Percentiles rank a stretch among this genome's conserved stretches.
Evolutionary conservation across 1,140 invertebrate species (phyloP).

Genomic region (Pachypeltis micranthus): DNA sequence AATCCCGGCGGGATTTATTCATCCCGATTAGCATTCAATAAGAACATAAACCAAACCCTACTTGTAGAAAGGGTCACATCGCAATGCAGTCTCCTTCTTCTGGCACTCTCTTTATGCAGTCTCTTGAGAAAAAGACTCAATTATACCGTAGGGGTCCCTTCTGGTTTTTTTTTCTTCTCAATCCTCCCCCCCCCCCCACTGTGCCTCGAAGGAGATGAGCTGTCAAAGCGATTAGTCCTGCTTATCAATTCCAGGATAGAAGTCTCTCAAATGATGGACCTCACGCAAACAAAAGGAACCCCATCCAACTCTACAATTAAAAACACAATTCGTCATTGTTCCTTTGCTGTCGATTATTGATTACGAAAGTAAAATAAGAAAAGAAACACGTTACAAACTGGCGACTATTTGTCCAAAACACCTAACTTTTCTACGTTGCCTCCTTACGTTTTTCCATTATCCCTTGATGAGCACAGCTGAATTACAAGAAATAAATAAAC

Average conservation of each 20-base stretch:
- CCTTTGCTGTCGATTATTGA: not conserved
- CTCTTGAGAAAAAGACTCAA: constrained; percentile 5
- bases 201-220: not conserved
- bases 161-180: not conserved
- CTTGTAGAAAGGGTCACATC: constrained; percentile 4
- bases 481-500: too few species aligned
- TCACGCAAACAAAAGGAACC: constrained; percentile 14
- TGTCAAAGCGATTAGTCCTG: constrained; percentile 6
- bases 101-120: constrained; percentile 5
- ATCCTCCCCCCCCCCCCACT: not conserved
- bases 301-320: not conserved
- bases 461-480: too few species aligned
- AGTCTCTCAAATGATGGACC: constrained; percentile 3
- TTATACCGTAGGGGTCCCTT: not conserved
- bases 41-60: constrained; percentile 21
- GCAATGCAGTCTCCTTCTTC: constrained; percentile 1
- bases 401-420: too few species aligned
- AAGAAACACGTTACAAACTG: too few species aligned
- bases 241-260: constrained; percentile 7
- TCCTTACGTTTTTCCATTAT: too few species aligned
- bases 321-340: constrained; percentile 9
- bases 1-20: constrained; percentile 21
- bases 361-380: not conserved
- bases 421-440: too few species aligned
- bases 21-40: constrained; percentile 25